A percentile compares a stretch with the other conserved stretches of the same genome.
phyloP scores from a whole-genome alignment of 1,140 invertebrate species.

The Zeugodacus cucurbitae region DNA sequence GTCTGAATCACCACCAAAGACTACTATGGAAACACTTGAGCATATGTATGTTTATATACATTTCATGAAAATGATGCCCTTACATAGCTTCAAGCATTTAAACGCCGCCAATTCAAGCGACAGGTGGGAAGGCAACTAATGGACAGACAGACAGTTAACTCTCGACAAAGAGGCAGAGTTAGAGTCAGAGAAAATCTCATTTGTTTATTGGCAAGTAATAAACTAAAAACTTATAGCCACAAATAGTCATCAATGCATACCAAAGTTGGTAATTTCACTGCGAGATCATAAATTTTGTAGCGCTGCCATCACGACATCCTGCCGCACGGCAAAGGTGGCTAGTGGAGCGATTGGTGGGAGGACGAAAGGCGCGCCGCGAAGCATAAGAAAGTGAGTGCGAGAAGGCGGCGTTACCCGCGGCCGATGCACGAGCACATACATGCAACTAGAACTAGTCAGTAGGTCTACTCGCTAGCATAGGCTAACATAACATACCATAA shows the following conservation, averaged over 20 bases:
- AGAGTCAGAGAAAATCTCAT: conserved; percentile 1
- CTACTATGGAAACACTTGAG: too few species aligned
- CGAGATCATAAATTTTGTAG: conserved; percentile 34
- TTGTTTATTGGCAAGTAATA: conserved; percentile 38
- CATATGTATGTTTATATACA: too few species aligned
- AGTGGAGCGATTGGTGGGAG: background rate
- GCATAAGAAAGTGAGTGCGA: background rate
- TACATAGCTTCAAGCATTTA: background rate
- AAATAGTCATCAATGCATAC: conserved; percentile 37
- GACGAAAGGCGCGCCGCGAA: background rate
- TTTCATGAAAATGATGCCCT: too few species aligned
- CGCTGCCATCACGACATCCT: conserved; percentile 27
- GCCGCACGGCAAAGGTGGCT: background rate
- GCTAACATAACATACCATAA: background rate
- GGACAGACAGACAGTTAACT: background rate
- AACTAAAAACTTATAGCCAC: conserved; percentile 32
- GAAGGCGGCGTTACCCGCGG: background rate
- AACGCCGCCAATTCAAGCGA: background rate
- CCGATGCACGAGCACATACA: background rate
- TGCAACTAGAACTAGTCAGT: background rate
- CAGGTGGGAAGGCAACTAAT: conserved; percentile 3
- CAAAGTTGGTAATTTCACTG: conserved; percentile 27
- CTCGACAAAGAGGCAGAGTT: background rate
- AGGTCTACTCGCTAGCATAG: background rate
- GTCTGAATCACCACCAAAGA: too few species aligned